Evolutionary conservation across 2,888 invertebrate species (phyloP).

Genomic region (Melangyna quadrimaculata): DNA sequence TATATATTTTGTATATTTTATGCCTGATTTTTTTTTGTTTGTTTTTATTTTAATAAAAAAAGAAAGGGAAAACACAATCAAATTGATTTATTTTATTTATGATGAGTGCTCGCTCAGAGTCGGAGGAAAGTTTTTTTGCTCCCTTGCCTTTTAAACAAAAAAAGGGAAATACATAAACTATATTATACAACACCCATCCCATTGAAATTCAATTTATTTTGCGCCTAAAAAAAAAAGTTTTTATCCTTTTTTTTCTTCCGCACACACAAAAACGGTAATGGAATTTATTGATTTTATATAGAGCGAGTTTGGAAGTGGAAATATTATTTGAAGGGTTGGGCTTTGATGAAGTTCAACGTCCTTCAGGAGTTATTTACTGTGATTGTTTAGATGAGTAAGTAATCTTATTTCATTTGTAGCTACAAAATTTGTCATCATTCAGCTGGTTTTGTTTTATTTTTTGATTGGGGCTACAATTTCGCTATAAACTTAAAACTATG

Average conservation of each 20-base stretch:
- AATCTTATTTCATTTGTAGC: background rate
- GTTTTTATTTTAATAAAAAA: slow-evolving; percentile 39
- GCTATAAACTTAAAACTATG: background rate
- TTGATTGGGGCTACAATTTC: background rate
- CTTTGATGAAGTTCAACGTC: background rate
- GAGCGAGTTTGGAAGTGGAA: background rate
- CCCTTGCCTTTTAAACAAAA: background rate
- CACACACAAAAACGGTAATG: background rate
- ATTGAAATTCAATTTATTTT: slow-evolving; percentile 22
- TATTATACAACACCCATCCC: background rate
- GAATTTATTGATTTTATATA: slow-evolving; percentile 16
- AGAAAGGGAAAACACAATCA: slow-evolving; percentile 14
- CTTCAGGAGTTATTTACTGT: slow-evolving; percentile 16
- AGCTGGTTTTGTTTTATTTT: background rate
- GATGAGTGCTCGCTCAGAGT: background rate
- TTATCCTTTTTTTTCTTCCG: background rate
- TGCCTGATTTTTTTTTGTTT: slow-evolving; percentile 21
- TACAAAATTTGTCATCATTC: background rate
- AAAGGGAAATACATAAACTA: background rate
- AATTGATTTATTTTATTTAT: slow-evolving; percentile 31
- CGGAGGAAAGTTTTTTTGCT: background rate
- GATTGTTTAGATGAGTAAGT: slow-evolving; percentile 5
- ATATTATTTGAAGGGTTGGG: slow-evolving; percentile 6
- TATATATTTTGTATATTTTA: slow-evolving; percentile 30
- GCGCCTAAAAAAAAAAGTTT: background rate